Conservation (phyloP, 37 sponge, comb jelly and placozoan species). For the Lycopodina hypogea region DNA sequence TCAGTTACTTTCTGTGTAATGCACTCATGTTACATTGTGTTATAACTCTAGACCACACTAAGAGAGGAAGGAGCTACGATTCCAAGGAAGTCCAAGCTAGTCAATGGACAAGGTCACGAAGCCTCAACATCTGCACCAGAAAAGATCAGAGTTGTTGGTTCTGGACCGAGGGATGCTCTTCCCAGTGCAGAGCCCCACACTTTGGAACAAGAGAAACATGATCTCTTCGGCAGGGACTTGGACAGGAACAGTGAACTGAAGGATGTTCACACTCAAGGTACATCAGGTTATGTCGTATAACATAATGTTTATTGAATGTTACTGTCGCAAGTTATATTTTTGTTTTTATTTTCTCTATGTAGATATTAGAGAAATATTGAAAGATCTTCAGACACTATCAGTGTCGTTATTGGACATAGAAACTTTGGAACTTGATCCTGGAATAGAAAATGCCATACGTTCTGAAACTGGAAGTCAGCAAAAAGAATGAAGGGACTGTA, state of each 20-base stretch:
- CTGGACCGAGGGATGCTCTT: too few species aligned
- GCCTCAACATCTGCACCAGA: neutral
- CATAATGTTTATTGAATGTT: too few species aligned
- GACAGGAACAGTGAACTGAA: too few species aligned
- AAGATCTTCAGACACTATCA: constrained; percentile 40
- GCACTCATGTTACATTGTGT: neutral
- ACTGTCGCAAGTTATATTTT: too few species aligned
- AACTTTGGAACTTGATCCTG: neutral
- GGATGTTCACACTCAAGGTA: too few species aligned
- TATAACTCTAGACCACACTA: constrained; percentile 30
- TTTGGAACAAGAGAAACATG: too few species aligned
- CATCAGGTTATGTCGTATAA: too few species aligned
- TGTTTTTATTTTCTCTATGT: neutral
- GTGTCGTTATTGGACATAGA: constrained; percentile 26
- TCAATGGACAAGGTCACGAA: neutral
- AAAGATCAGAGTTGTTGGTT: too few species aligned
- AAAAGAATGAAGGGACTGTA: too few species aligned
- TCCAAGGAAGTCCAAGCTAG: neutral
- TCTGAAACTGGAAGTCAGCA: neutral
- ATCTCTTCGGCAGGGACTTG: too few species aligned
- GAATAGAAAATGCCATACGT: neutral
- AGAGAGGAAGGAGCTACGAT: constrained; percentile 31
- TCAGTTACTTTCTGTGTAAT: too few species aligned
- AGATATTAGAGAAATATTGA: constrained; percentile 31
- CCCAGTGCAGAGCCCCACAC: too few species aligned